Conservation (phyloP, 2,797 vertebrate species). For the Peromyscus melanophrys region DNA sequence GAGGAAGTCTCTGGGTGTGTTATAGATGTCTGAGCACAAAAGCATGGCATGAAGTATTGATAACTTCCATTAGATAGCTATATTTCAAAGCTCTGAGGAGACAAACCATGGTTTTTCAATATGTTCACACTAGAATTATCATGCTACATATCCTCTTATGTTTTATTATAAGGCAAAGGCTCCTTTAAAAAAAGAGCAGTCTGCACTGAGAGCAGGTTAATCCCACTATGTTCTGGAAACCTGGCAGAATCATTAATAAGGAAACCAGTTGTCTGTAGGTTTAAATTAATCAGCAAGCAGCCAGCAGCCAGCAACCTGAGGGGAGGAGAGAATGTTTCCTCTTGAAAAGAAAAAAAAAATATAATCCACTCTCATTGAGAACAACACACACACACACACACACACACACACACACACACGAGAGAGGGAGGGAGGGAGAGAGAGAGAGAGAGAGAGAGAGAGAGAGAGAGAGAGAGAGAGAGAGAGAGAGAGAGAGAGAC, state of each 20-base stretch:
- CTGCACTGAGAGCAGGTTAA: slow-evolving; percentile 74
- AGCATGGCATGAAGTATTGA: not conserved
- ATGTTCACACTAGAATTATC: not conserved
- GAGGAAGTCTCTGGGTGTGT: not conserved
- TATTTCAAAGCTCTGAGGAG: slow-evolving; percentile 1
- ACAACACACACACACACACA: slow-evolving; percentile 48
- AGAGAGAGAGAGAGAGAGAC: not conserved
- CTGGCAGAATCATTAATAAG: slow-evolving; percentile 84
- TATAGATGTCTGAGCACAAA: not conserved
- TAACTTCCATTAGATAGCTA: not conserved
- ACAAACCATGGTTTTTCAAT: not conserved
- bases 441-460: not conserved
- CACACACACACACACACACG: not conserved
- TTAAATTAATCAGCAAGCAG: slow-evolving; percentile 85
- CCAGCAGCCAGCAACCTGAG: slow-evolving; percentile 77
- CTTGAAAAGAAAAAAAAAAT: slow-evolving; percentile 76
- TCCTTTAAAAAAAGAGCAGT: slow-evolving; percentile 74
- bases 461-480: not conserved
- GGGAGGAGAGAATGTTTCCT: slow-evolving; percentile 79
- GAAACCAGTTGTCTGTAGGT: slow-evolving; percentile 82
- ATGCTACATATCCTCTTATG: not conserved
- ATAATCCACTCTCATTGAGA: slow-evolving; percentile 77
- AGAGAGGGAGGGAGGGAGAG: not conserved
- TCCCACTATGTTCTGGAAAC: slow-evolving; percentile 78
- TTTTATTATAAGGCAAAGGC: slow-evolving; percentile 59